These are phyloP conservation scores for Irena cyanogastra DNA, from an alignment of 2,113 vertebrate species.

Conservation along the genomic window DNA sequence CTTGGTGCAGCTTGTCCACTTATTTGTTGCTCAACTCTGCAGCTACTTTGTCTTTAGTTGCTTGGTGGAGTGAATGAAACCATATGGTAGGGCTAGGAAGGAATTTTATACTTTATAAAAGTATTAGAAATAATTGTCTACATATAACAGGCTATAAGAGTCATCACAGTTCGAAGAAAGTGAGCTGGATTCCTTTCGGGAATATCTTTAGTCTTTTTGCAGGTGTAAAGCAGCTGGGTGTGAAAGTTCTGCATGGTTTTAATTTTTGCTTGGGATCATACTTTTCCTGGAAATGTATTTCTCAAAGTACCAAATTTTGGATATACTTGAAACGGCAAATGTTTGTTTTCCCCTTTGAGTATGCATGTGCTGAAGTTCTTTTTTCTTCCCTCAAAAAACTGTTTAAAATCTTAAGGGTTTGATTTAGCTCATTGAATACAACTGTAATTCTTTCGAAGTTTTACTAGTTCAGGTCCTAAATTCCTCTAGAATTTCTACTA, in stretches of 20 bases:
- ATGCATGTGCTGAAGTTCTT: neutral
- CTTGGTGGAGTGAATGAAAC: neutral
- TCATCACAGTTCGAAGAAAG: neutral
- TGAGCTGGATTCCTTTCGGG: neutral
- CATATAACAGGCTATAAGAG: neutral
- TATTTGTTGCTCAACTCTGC: neutral
- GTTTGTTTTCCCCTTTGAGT: neutral
- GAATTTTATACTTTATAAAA: neutral
- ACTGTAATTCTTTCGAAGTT: neutral
- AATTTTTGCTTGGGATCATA: neutral
- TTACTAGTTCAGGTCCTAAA: neutral
- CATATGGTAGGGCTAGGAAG: neutral
- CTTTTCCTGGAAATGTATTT: neutral
- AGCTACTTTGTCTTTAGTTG: neutral
- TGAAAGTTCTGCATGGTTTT: neutral
- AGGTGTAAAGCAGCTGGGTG: neutral
- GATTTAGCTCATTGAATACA: neutral
- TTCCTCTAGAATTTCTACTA: neutral
- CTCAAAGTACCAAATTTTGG: neutral
- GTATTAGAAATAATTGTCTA: neutral
- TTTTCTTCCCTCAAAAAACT: neutral
- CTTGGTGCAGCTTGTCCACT: neutral
- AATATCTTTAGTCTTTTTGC: neutral
- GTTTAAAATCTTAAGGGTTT: neutral
- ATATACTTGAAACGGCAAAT: neutral